Base-by-base conservation (phyloP, 1,140 invertebrate genomes). In the Formica exsecta region DNA sequence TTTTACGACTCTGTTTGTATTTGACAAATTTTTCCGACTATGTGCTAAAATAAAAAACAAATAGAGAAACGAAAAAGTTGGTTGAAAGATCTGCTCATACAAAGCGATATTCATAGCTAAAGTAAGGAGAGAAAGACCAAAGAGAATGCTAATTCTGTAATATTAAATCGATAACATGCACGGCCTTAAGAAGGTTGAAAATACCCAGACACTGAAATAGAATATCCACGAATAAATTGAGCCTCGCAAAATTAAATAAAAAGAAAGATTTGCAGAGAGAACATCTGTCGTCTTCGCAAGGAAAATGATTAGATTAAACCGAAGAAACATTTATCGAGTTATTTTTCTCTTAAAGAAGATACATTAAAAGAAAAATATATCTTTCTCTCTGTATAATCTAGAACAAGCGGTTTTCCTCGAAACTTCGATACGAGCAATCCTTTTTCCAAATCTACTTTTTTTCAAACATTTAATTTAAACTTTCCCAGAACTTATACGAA, bases 121-220 rank as follows among this genome's bases (percentile, higher is more conserved):
- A 9, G 4, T 62, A 29, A 22, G 7, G 2, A 32, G 22, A 44
- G n/a, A 61, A 61, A 71, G 38, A 81, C 36, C 6, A 41, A 59
- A 38, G 13, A 36, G 68, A 83, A 83, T 22, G 7, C 41, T 62
- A 74, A n/a, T 25, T 13, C 38, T 44, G 38, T 73, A 48, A 73
- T 74, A 83, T 83, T 73, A 74, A 74, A 83, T 83, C 68, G 54
- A 83, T 74, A 83, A 61, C 32, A 11, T 36, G 38, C 38, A 8
- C 19, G 54, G 38, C 25, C 38, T 73, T 61, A 61, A 62, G 29
- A 61, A 73, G 79, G 25, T 32, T 83, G 25, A 22, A 81, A 83
- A 61, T 83, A 73, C 16, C 36, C 11, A 36, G 1, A 1, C 25
- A 22, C 22, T 7, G 19, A 81, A 73, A 81, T 81, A 73, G 66